Conservation (phyloP, 2,888 invertebrate genomes). For the Drosophila koepferae region DNA sequence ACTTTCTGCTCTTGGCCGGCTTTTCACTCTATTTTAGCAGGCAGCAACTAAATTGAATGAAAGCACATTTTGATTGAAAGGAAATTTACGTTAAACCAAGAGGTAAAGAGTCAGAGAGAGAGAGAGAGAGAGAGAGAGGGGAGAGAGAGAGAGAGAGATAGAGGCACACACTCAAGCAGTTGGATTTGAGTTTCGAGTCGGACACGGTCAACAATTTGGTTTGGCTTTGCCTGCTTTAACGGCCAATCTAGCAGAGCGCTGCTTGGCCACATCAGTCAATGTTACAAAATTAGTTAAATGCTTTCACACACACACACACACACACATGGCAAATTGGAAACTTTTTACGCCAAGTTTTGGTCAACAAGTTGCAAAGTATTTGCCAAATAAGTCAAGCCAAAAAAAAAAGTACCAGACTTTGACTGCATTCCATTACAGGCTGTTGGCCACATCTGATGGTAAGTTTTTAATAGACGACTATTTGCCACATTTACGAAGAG, state of each 20-base stretch:
- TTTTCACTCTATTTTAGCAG: slow-evolving; percentile 41
- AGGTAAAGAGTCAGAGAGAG: slow-evolving; percentile 22
- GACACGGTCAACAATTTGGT: slow-evolving; percentile 12
- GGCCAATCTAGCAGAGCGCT: slow-evolving; percentile 54
- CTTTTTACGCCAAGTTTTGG: slow-evolving; percentile 58
- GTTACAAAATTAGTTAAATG: slow-evolving; percentile 74
- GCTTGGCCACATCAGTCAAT: slow-evolving; percentile 65
- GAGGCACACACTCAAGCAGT: slow-evolving; percentile 29
- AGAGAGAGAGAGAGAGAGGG: slow-evolving; percentile 12
- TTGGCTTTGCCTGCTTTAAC: slow-evolving; percentile 60
- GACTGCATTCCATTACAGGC: slow-evolving; percentile 26
- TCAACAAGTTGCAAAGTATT: slow-evolving; percentile 69
- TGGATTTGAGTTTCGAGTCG: neutral
- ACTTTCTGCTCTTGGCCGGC: slow-evolving; percentile 5
- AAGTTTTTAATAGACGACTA: slow-evolving; percentile 29
- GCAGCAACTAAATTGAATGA: slow-evolving; percentile 70
- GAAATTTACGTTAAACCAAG: slow-evolving; percentile 72
- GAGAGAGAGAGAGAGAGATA: neutral
- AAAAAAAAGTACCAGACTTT: slow-evolving; percentile 31
- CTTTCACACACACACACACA: slow-evolving; percentile 28
- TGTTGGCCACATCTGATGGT: slow-evolving; percentile 30
- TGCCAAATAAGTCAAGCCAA: slow-evolving; percentile 58
- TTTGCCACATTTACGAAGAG: neutral
- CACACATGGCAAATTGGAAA: slow-evolving; percentile 8
- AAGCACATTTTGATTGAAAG: slow-evolving; percentile 79